A percentile compares a stretch with the other conserved stretches of the same genome.
These are phyloP conservation scores for Apolygus lucorum DNA, from an alignment of 1,140 invertebrate species.

Conservation along the genomic window DNA sequence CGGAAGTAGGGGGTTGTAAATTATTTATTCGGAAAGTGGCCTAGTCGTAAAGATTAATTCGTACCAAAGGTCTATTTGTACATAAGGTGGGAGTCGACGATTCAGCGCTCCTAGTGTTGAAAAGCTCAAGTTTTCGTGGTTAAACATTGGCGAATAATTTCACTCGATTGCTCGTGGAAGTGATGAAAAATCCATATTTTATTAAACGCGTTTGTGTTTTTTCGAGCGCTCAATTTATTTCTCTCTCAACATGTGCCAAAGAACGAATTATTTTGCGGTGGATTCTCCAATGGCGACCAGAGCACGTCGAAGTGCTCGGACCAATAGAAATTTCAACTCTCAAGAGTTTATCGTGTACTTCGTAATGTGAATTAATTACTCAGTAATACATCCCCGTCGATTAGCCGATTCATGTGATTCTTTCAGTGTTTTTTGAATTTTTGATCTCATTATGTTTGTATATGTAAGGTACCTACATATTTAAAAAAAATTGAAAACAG, in stretches of 20 bases:
- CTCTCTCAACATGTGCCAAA: background rate
- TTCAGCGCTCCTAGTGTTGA: too few relatives aligned
- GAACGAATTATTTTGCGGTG: background rate
- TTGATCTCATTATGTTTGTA: background rate
- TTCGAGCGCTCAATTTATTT: too few relatives aligned
- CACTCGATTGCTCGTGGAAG: background rate
- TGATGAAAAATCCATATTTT: background rate
- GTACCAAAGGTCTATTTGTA: slow-evolving; percentile 32
- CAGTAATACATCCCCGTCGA: background rate
- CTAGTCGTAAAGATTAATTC: slow-evolving; percentile 22
- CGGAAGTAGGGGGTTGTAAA: too few relatives aligned
- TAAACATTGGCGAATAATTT: background rate
- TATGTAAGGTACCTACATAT: too few relatives aligned
- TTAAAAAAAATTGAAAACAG: background rate
- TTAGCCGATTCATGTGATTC: background rate
- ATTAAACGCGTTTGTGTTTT: background rate
- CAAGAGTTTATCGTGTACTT: too few relatives aligned
- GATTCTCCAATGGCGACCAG: background rate
- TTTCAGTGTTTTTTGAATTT: background rate
- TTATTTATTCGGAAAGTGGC: too few relatives aligned
- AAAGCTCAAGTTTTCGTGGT: background rate
- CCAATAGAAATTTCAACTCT: too few relatives aligned
- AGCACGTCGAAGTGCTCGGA: background rate
- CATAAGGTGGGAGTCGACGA: slow-evolving; percentile 23
- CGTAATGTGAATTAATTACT: too few relatives aligned